Evolutionary conservation across 2,888 invertebrate species (phyloP), one percentile per base, ranked within the genome.

Genomic region (Amorpha juglandis): DNA sequence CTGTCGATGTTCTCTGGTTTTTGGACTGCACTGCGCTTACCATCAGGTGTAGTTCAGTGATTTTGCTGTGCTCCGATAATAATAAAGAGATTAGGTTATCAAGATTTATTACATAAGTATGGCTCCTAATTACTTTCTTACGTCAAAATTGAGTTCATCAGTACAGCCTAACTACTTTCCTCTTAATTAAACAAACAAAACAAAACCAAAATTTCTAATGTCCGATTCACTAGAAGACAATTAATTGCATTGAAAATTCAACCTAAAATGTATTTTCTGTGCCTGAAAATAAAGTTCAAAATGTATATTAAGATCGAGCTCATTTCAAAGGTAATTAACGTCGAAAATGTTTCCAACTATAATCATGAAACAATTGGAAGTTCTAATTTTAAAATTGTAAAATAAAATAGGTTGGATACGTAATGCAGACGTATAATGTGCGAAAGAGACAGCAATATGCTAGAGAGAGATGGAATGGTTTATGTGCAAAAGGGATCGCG

Each of bases 301-400:
- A 12, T 66, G 19, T n/a, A 8, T 35, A 19, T 19, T 51, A 52
- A 62, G 8, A 63, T 6, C 35, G 16, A 21, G 16, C 62, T 53
- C 38, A 66, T 66, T 63, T 52, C 19, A 63, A 19, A 63, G 63
- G 47, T 63, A 63, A 66, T 66, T 63, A 66, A 62, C 51, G 66
- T 52, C 62, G 42, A 52, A 55, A 66, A 66, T 66, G 66, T 63
- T 66, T 66, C 66, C 62, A 63, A 66, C 62, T 63, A 63, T 63
- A 63, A 63, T 62, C 65, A 38, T 65, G 65, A 65, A 65, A 65
- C 65, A 65, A 65, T 65, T 65, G 65, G 58, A 62, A 65, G 62
- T 73, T 75, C 77, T 70, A 75, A 72, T 74, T 76, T 74, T 75
- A 71, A 75, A 78, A 74, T 70, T 70, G 69, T 68, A 69, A 68